Evolutionary conservation across 1,140 invertebrate species (phyloP).

Genomic region (Sitobion miscanthi): DNA sequence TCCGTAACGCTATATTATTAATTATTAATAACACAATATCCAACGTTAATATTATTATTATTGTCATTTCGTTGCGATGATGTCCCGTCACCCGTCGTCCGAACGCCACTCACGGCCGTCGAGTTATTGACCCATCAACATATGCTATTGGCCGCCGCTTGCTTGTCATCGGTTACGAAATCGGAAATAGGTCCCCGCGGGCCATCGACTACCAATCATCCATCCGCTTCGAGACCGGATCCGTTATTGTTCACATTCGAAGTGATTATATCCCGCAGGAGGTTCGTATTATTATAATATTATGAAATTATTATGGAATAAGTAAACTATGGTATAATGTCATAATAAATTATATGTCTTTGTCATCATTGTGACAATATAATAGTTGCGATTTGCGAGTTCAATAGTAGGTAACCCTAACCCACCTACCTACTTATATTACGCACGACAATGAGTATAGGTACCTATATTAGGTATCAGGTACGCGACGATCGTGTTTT

Average conservation of each 20-base stretch:
- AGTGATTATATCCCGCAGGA: not conserved
- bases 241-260: not conserved
- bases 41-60: not conserved
- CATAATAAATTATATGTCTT: not conserved
- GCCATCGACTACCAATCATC: not conserved
- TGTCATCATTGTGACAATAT: not conserved
- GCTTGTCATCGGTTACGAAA: not conserved
- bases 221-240: not conserved
- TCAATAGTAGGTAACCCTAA: not conserved
- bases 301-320: not conserved
- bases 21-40: not conserved
- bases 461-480: too few relatives aligned
- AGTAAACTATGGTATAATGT: not conserved
- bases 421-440: not conserved
- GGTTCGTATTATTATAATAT: not conserved
- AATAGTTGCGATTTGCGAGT: not conserved
- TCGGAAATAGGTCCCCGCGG: not conserved
- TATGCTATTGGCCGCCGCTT: not conserved
- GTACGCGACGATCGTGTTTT: not conserved
- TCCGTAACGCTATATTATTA: too few relatives aligned
- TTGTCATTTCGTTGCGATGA: not conserved
- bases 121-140: slow-evolving; percentile 30
- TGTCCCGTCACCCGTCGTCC: not conserved
- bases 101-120: not conserved
- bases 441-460: not conserved